phyloP scores from a whole-genome alignment of 35 echinoderm and acorn worm species.

The Heliocidaris erythrogramma region DNA sequence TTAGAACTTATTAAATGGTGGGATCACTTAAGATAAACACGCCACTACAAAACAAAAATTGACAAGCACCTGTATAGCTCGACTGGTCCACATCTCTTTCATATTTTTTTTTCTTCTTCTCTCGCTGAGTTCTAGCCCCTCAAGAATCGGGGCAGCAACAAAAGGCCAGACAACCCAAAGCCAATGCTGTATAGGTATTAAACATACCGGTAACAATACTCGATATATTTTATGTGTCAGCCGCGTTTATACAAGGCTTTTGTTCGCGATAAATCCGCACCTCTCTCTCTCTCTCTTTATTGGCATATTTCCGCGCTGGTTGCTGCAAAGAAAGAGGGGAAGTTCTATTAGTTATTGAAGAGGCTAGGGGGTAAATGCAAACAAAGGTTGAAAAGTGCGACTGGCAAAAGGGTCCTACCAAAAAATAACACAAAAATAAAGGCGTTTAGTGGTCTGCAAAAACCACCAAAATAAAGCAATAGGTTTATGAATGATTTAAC shows the following conservation, averaged over 20 bases:
- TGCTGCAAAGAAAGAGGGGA: neutral
- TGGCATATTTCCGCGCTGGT: slow-evolving; percentile 8
- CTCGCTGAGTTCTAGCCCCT: neutral
- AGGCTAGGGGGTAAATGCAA: slow-evolving; percentile 7
- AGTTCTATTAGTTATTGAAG: slow-evolving; percentile 5
- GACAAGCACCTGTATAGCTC: slow-evolving; percentile 19
- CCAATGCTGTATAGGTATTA: slow-evolving; percentile 19
- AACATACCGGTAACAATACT: slow-evolving; percentile 25
- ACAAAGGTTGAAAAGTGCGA: neutral
- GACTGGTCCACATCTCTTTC: slow-evolving; percentile 24
- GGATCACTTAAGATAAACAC: slow-evolving; percentile 25
- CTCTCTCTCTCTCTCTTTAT: slow-evolving; percentile 14
- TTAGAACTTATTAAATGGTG: neutral
- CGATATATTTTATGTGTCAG: slow-evolving; percentile 47
- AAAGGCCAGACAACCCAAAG: slow-evolving; percentile 25
- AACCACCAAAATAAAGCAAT: too few relatives aligned
- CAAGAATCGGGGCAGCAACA: slow-evolving; percentile 17
- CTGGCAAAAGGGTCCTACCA: neutral
- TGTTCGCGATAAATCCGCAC: slow-evolving; percentile 14
- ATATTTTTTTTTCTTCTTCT: neutral
- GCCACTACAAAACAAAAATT: slow-evolving; percentile 20
- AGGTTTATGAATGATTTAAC: too few relatives aligned
- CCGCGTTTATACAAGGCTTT: slow-evolving; percentile 33
- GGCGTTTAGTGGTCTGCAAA: too few relatives aligned
- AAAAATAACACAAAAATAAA: neutral